These are phyloP conservation scores for Trinorchestia longiramus DNA, from an alignment of 1,140 invertebrate genomes.

Conservation along the genomic window DNA sequence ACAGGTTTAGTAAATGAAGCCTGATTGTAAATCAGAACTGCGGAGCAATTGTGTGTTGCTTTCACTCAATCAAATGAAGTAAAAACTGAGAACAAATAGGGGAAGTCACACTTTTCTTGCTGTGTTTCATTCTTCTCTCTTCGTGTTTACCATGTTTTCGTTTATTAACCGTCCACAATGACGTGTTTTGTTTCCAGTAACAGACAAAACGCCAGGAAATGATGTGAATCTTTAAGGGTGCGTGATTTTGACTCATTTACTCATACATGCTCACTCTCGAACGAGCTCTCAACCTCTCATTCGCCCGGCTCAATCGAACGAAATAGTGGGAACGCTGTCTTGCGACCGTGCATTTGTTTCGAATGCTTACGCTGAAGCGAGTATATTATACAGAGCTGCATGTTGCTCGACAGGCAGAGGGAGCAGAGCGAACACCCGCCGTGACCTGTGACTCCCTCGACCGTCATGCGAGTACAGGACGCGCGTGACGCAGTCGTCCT, in stretches of 20 bases:
- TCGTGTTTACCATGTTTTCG: neutral
- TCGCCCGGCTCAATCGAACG: neutral
- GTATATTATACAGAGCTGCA: neutral
- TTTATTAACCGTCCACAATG: neutral
- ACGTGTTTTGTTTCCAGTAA: neutral
- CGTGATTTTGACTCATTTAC: neutral
- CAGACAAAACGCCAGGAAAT: neutral
- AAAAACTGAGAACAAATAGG: neutral
- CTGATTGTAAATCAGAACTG: neutral
- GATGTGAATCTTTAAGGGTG: neutral
- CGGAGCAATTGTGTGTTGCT: neutral
- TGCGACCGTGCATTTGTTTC: neutral
- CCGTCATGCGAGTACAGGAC: neutral
- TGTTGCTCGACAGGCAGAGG: neutral
- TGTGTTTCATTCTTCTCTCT: neutral
- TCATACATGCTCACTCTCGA: neutral
- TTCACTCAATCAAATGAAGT: neutral
- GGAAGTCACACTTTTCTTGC: neutral
- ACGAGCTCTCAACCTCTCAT: neutral
- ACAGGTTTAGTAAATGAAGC: neutral
- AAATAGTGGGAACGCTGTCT: neutral
- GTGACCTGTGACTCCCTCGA: conserved; percentile 34
- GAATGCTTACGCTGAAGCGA: neutral
- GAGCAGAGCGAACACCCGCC: neutral
- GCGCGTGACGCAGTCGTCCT: conserved; percentile 17